phyloP scores from a whole-genome alignment of 2,888 invertebrate species.

The Buathra laborator region DNA sequence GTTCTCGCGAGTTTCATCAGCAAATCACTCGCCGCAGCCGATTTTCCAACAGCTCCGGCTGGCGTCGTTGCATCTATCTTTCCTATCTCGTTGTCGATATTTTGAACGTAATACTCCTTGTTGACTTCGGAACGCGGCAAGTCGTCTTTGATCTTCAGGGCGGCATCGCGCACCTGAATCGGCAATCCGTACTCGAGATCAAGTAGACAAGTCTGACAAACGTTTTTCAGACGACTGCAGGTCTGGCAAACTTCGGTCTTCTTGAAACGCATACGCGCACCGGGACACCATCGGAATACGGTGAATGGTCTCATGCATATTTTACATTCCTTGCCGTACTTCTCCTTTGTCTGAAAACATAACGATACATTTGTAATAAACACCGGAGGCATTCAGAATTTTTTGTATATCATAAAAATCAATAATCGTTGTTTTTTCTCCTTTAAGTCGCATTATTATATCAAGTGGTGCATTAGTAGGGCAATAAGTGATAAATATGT shows the following conservation, averaged over 20 bases:
- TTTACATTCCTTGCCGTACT: conserved; percentile 98
- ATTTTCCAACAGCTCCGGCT: conserved; percentile 89
- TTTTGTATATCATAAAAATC: too few relatives aligned
- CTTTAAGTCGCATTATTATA: too few relatives aligned
- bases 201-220: conserved; percentile 97
- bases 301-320: conserved; percentile 98
- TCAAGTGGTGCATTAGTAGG: too few relatives aligned
- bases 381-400: too few relatives aligned
- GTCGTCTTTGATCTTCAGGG: conserved; percentile 95
- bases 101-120: conserved; percentile 97
- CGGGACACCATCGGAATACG: conserved; percentile 98
- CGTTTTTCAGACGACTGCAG: conserved; percentile 97
- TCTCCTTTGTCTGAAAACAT: conserved; percentile 94
- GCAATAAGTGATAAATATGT: too few relatives aligned
- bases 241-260: conserved; percentile 99
- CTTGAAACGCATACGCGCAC: conserved; percentile 97
- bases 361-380: too few relatives aligned
- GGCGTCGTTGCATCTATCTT: conserved; percentile 85
- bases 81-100: conserved; percentile 92
- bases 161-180: conserved; percentile 96
- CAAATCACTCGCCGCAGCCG: conserved; percentile 93
- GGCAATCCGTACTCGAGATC: conserved; percentile 97
- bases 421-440: too few relatives aligned
- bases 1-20: conserved; percentile 95
- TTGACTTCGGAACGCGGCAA: conserved; percentile 97